Evolutionary conservation across 2,113 vertebrate genomes (phyloP), one percentile per base, ranked within the genome.

Genomic region (Asarcornis scutulata): DNA sequence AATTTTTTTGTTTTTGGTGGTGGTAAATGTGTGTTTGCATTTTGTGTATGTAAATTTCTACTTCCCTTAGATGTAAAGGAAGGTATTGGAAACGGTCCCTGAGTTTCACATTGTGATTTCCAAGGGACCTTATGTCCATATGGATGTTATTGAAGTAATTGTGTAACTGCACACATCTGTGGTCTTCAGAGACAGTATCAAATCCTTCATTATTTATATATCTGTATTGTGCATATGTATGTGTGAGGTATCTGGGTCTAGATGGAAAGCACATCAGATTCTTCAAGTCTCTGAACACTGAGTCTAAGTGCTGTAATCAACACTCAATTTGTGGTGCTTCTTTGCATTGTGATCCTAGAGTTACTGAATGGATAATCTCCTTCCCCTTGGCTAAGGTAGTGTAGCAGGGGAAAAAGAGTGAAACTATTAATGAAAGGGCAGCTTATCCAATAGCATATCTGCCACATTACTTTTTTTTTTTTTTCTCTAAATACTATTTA

Each of bases 211-310:
- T 75, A 64, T 44, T 66, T 38, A 42, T 40, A 11, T 23, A 52
- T 23, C 38, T 71, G 5, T 1, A 0, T 71, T 68, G 13, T 4
- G 3, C 34, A 10, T 11, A 18, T 13, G 17, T 58, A 11, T 25
- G 3, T 14, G 15, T 50, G n/a, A 48, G 17, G n/a, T 71, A 13
- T 7, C 7, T 87, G 58, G 7, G 40, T 87, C 60, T 66, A 87
- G 62, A 52, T 40, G 18, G 56, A 59, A 83, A 36, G 53, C 50
- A 20, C 50, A 48, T 71, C 62, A 79, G 18, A 60, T 71, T 88
- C 55, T 69, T 88, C 53, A 29, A 4, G 36, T 48, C 48, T 73
- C 17, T n/a, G 62, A 36, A 10, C 60, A 14, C 44, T 31, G 59
- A 68, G 25, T n/a, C 32, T 85, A 36, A 40, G 3, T 62, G 48